Percentiles rank a stretch among this genome's conserved stretches.
phyloP scores from a whole-genome alignment of 2,113 vertebrate genomes.

The Apteryx mantelli region DNA sequence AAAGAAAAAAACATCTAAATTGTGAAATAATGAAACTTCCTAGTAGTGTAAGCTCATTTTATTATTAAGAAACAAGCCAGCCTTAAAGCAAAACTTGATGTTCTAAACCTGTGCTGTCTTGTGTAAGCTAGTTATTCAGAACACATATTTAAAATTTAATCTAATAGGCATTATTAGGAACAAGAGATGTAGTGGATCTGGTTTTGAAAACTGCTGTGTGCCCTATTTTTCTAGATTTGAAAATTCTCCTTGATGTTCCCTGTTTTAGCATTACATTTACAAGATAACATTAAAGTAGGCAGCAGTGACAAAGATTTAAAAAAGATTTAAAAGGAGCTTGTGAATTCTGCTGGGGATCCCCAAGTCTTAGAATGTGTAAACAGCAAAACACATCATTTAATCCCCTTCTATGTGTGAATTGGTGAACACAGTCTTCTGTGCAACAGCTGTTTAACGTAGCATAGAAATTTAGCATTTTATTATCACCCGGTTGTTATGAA shows the following conservation, averaged over 20 bases:
- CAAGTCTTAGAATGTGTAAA: not conserved
- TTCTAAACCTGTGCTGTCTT: not conserved
- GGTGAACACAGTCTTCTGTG: not conserved
- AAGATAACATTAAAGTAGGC: not conserved
- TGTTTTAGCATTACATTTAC: constrained; percentile 1
- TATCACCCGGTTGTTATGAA: not conserved
- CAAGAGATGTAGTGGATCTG: not conserved
- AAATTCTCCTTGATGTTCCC: not conserved
- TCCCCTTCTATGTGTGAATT: not conserved
- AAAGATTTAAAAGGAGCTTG: not conserved
- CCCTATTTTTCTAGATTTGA: not conserved
- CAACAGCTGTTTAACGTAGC: not conserved
- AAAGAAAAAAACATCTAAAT: not conserved
- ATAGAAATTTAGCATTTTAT: not conserved
- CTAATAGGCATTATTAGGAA: not conserved
- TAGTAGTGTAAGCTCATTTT: not conserved
- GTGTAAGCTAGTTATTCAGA: not conserved
- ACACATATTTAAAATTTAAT: constrained; percentile 1
- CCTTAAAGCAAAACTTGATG: not conserved
- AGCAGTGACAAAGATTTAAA: not conserved
- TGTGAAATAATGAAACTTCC: not conserved
- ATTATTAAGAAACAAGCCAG: not conserved
- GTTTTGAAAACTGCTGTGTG: constrained; percentile 18
- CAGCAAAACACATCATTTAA: not conserved
- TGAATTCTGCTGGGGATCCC: not conserved